Percentiles rank a stretch among this genome's conserved stretches.
phyloP scores from a whole-genome alignment of 2,113 vertebrate species.

The Heliornis fulica region DNA sequence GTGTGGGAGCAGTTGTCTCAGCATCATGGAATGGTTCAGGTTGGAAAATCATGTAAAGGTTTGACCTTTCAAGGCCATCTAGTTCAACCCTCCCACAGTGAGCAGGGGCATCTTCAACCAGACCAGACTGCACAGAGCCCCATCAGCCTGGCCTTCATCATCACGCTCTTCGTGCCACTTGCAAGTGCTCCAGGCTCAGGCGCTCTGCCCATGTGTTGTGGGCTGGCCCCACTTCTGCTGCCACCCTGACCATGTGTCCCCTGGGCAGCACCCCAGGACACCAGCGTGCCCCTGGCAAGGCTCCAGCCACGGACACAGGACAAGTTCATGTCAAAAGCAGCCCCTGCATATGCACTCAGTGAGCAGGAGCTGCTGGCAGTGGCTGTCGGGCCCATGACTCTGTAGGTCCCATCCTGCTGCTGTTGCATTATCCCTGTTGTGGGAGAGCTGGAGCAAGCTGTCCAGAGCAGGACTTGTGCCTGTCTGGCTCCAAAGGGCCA shows the following conservation, averaged over 20 bases:
- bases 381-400: background rate
- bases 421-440: background rate
- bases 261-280: background rate
- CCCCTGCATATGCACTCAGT: background rate
- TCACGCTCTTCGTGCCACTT: background rate
- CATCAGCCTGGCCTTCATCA: too few relatives aligned
- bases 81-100: too few relatives aligned
- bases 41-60: too few relatives aligned
- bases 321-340: background rate
- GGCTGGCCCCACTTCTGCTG: too few relatives aligned
- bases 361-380: rapidly evolving
- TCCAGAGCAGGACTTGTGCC: too few relatives aligned
- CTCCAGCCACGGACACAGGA: background rate
- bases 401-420: background rate
- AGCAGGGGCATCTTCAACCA: too few relatives aligned
- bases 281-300: rapidly evolving
- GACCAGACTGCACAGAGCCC: too few relatives aligned
- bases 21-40: too few relatives aligned
- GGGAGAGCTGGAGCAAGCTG: too few relatives aligned
- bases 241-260: too few relatives aligned
- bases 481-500: background rate
- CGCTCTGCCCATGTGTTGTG: background rate
- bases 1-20: background rate
- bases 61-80: too few relatives aligned
- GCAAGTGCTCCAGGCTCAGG: background rate